Evolutionary conservation across 2,888 invertebrate species (phyloP).

Genomic region (Melanchra persicariae): DNA sequence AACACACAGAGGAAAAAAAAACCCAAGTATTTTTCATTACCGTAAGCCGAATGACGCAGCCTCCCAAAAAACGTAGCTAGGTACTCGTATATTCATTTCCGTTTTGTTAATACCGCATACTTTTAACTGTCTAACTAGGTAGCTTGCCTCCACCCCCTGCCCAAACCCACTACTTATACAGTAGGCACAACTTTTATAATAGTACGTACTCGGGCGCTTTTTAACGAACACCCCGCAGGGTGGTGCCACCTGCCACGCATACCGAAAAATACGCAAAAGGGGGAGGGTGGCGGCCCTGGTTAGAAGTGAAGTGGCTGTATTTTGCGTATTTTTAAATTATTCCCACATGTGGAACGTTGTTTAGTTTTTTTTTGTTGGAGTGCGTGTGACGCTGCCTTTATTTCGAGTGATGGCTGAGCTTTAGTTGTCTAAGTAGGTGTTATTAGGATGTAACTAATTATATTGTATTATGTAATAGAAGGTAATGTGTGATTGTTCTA

Average conservation of each 20-base stretch:
- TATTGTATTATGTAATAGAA: conserved; percentile 27
- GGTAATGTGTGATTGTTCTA: conserved; percentile 15
- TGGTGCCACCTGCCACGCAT: conserved; percentile 90
- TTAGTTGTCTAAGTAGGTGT: conserved; percentile 18
- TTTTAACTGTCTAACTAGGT: conserved; percentile 91
- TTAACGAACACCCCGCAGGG: conserved; percentile 88
- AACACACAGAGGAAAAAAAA: conserved; percentile 75
- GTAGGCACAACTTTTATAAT: conserved; percentile 91
- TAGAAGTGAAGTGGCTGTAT: conserved; percentile 90
- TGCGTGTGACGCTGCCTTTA: conserved; percentile 65
- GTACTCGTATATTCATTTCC: conserved; percentile 91
- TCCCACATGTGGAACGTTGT: conserved; percentile 85
- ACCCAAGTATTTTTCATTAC: conserved; percentile 88
- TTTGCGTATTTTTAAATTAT: conserved; percentile 91
- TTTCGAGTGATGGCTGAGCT: conserved; percentile 23
- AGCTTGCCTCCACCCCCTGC: conserved; percentile 73
- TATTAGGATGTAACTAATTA: conserved; percentile 32
- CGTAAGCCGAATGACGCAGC: conserved; percentile 88
- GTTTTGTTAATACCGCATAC: conserved; percentile 91
- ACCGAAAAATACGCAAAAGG: conserved; percentile 90
- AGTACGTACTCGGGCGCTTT: conserved; percentile 90
- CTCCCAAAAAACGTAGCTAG: conserved; percentile 86
- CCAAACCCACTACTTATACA: conserved; percentile 88
- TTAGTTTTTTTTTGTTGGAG: conserved; percentile 80
- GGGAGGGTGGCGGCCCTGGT: conserved; percentile 81